Conservation (phyloP, 2,888 invertebrate genomes). For the Leptopilina myrica region DNA sequence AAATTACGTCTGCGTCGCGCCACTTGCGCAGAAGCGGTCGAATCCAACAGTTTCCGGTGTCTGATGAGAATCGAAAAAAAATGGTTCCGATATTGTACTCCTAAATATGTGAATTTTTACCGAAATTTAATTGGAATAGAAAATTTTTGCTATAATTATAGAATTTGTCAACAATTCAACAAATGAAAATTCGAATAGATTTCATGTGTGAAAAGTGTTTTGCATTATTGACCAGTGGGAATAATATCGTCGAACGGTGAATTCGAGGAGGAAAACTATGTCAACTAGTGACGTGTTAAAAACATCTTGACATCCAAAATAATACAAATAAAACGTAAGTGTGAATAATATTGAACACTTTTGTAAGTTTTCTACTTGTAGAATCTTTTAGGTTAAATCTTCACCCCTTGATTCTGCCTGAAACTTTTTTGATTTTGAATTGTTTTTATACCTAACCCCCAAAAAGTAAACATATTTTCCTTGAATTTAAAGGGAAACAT, state of each 20-base stretch:
- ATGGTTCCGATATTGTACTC: background rate
- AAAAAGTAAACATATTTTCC: too few relatives aligned
- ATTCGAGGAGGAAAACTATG: slow-evolving; percentile 64
- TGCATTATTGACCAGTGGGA: background rate
- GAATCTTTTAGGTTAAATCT: too few relatives aligned
- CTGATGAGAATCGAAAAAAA: too few relatives aligned
- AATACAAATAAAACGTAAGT: slow-evolving; percentile 66
- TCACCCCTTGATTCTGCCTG: too few relatives aligned
- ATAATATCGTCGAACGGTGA: background rate
- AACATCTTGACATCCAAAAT: slow-evolving; percentile 68
- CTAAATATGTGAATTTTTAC: background rate
- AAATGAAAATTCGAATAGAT: slow-evolving; percentile 4
- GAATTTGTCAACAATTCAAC: background rate
- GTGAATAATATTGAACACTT: slow-evolving; percentile 1
- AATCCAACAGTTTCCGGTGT: too few relatives aligned
- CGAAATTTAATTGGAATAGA: background rate
- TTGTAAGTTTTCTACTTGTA: background rate
- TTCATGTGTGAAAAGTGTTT: background rate
- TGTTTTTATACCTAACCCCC: too few relatives aligned
- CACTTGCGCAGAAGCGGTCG: background rate
- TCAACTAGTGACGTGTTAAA: slow-evolving; percentile 69
- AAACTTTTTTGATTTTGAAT: too few relatives aligned
- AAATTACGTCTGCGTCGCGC: background rate
- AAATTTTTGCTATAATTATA: background rate
- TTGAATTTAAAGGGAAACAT: too few relatives aligned